Base-by-base conservation (phyloP, 1,140 invertebrate genomes). In the Pseudomyrmex pallidus region DNA sequence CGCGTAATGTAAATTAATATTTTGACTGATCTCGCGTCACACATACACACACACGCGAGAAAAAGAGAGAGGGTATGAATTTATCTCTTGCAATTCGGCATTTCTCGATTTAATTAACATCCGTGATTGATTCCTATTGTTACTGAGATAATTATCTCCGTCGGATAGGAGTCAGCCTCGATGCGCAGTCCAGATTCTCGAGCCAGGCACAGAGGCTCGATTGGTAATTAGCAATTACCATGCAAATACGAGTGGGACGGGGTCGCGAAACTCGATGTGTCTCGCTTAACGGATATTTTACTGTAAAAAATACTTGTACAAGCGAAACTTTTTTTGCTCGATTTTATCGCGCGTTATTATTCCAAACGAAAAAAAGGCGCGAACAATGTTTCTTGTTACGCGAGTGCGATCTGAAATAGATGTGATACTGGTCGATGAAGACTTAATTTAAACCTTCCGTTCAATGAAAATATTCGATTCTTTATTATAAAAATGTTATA, bases 151-250 rank as follows among this genome's bases (percentile, higher is more conserved):
- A 80, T 80, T 70, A 80, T 80, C 54, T 59, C 44, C 15, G n/a
- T 70, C 22, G 48, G 44, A 70, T 72, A n/a, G 44, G 35, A 80
- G 68, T 70, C 54, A 70, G 76, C 35, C 5, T 63, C 61, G 59
- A 74, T 63, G n/a, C 50, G 57, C 54, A 57, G 2, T 22, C 54
- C 44, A 50, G 76, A 70, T 80, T 61, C 66, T 17, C 64, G 17
- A 20, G 5, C 67, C 64, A 22, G 4, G 66, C 15, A 59, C 44
- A 80, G 35, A 80, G 70, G 76, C 52, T 25, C 25, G 76, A 78
- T 70, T 70, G 64, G 76, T 80, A 80, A 80, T 78, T 78, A 78
- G 64, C 64, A 78, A 78, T 80, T 80, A 80, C 66, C 57, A 80
- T 80, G 66, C 76, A 80, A 80, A 80, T 80, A 59, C 76, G 48